Evolutionary conservation across 2,113 vertebrate species (phyloP).

Genomic region (Ailurus styani): DNA sequence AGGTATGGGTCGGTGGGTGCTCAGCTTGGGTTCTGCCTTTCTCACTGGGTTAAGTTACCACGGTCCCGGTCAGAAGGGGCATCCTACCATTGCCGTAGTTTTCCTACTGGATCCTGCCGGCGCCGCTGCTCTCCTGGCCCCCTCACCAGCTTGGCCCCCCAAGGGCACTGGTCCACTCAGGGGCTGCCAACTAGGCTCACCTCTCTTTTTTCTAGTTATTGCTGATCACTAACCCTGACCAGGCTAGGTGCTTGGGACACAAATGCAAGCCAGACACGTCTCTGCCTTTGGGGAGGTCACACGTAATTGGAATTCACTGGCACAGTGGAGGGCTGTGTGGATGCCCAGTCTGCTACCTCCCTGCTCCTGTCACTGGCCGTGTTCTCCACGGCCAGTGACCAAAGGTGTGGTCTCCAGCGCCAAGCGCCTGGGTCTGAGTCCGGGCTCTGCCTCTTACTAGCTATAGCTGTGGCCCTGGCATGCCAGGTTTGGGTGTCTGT

Average conservation of each 20-base stretch:
- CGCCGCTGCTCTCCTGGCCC: neutral
- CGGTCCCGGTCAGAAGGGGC: too few species aligned
- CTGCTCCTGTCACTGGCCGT: neutral
- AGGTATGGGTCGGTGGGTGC: neutral
- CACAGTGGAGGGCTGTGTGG: neutral
- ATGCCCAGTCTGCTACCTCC: neutral
- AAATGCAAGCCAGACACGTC: neutral
- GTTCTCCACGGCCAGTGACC: neutral
- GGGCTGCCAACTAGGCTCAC: neutral
- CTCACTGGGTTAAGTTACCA: conserved; percentile 3
- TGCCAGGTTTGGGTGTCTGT: fast-evolving
- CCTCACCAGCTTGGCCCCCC: neutral
- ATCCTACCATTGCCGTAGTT: neutral
- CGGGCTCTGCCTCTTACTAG: neutral
- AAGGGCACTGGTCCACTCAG: neutral
- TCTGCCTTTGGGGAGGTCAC: neutral
- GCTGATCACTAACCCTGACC: neutral
- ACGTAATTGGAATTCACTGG: neutral
- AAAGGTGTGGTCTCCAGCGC: neutral
- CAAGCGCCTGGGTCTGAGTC: neutral
- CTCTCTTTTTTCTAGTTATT: neutral
- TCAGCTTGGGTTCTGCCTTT: neutral
- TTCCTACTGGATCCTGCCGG: neutral
- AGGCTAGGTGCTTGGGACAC: neutral
- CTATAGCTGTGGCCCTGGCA: neutral